Conservation (phyloP, 2,797 vertebrate species). For the Eulemur rubriventer region DNA sequence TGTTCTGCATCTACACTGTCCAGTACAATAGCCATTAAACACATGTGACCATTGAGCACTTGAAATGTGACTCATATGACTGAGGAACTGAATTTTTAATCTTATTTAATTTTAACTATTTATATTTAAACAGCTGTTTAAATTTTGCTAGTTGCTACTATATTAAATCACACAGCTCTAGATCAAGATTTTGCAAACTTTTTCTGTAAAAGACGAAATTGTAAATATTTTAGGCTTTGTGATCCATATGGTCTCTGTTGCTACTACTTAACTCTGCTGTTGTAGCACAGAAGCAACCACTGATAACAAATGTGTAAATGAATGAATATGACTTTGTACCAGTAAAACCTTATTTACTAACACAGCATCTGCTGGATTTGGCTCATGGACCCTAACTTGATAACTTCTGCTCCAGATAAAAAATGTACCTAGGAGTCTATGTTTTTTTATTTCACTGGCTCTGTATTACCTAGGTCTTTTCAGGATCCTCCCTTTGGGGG, state of each 20-base stretch:
- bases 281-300: background rate
- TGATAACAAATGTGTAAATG: background rate
- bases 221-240: background rate
- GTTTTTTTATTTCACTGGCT: background rate
- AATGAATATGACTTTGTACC: background rate
- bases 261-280: background rate
- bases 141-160: background rate
- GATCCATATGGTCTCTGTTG: background rate
- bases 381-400: background rate
- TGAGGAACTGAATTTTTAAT: conserved; percentile 5
- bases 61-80: background rate
- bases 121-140: background rate
- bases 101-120: background rate
- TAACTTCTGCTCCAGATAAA: background rate
- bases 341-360: background rate
- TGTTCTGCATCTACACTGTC: background rate
- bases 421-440: background rate
- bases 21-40: background rate
- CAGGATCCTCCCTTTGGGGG: background rate
- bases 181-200: background rate
- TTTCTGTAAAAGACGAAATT: background rate
- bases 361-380: background rate
- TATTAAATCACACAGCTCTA: background rate
- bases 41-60: background rate
- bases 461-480: background rate